These are phyloP conservation scores for Melanotaenia duboulayi DNA, from an alignment of 2,113 vertebrate genomes.

Conservation along the genomic window DNA sequence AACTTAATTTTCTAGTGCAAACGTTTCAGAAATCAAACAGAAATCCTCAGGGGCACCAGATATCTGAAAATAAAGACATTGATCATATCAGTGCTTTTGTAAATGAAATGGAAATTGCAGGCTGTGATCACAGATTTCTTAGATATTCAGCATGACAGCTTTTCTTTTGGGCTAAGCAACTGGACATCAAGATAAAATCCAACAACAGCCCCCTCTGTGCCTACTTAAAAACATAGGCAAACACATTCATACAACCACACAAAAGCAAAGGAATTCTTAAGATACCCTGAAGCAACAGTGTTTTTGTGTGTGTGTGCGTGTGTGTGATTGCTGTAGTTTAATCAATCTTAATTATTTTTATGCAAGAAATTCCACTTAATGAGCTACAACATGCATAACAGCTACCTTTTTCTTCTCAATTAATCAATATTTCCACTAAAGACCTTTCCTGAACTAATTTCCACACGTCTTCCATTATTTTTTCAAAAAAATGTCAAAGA, in stretches of 20 bases:
- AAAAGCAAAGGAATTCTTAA: constrained; percentile 16
- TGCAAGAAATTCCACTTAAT: constrained; percentile 58
- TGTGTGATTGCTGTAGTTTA: constrained; percentile 38
- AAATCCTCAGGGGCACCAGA: background rate
- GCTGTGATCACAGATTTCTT: constrained; percentile 21
- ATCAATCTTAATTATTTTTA: constrained; percentile 56
- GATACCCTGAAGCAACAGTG: constrained; percentile 14
- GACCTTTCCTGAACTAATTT: constrained; percentile 46
- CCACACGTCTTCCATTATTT: constrained; percentile 7
- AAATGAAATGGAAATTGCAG: constrained; percentile 33
- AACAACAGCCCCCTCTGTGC: background rate
- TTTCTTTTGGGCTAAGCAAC: constrained; percentile 8
- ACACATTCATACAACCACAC: background rate
- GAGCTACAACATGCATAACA: constrained; percentile 60
- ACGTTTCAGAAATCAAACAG: constrained; percentile 3
- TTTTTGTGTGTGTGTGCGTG: constrained; percentile 21
- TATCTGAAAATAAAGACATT: constrained; percentile 2
- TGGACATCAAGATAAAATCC: background rate
- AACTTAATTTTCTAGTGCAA: constrained; percentile 7
- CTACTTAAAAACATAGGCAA: constrained; percentile 17
- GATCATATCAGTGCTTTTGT: background rate
- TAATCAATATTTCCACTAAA: constrained; percentile 62
- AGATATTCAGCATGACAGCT: constrained; percentile 9
- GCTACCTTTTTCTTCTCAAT: constrained; percentile 20
- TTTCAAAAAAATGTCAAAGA: constrained; percentile 4